Evolutionary conservation across 2,113 vertebrate genomes (phyloP).

Genomic region (Mixornis gularis): DNA sequence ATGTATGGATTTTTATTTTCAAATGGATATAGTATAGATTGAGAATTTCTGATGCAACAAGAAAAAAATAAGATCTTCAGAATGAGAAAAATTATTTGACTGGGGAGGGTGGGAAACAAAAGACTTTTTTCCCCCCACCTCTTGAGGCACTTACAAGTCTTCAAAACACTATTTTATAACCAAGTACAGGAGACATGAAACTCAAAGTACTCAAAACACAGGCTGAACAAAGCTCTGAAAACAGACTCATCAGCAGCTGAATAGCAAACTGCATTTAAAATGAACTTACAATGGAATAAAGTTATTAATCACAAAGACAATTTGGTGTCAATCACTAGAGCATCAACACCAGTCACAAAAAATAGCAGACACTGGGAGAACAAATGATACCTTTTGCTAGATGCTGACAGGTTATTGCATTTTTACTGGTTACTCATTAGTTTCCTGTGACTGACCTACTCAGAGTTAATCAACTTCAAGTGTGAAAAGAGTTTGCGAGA

Average conservation of each 20-base stretch:
- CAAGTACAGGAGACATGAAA: neutral
- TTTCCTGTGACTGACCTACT: neutral
- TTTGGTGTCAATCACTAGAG: neutral
- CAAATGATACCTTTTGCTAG: neutral
- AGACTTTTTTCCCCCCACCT: rapidly evolving
- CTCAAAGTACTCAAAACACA: neutral
- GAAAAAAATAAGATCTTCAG: neutral
- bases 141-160: neutral
- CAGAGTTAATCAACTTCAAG: neutral
- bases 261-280: neutral
- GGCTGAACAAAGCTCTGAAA: neutral
- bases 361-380: neutral
- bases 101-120: neutral
- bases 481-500: neutral
- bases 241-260: neutral
- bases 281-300: neutral
- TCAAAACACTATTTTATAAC: neutral
- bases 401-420: neutral
- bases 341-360: neutral
- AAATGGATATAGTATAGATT: neutral
- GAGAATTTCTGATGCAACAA: neutral
- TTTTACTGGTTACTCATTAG: neutral
- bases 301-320: neutral
- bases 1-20: neutral
- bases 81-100: neutral